Percentiles rank a stretch among this genome's conserved stretches.
Conservation (phyloP, 2,113 vertebrate species). For the Zosterops japonicus region DNA sequence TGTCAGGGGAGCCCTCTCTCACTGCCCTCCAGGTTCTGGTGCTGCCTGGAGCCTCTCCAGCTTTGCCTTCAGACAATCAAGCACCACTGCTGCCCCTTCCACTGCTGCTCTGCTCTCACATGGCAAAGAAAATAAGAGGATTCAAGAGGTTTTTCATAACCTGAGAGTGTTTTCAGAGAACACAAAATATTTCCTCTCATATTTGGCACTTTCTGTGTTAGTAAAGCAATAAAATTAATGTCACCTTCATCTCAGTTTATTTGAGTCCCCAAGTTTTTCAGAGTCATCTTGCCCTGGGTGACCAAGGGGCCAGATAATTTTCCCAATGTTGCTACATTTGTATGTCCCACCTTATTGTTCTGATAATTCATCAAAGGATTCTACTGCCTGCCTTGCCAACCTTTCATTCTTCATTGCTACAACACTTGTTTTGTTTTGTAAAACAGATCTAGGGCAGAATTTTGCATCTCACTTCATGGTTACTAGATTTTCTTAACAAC, state of each 20-base stretch:
- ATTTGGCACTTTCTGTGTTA: neutral
- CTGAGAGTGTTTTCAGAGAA: neutral
- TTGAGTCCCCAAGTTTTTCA: neutral
- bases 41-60: neutral
- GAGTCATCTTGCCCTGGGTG: accelerated
- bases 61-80: accelerated
- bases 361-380: neutral
- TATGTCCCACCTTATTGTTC: neutral
- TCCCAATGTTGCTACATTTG: neutral
- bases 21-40: neutral
- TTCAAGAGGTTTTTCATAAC: neutral
- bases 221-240: neutral
- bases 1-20: accelerated
- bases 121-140: neutral
- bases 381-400: neutral
- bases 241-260: neutral
- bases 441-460: neutral
- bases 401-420: neutral
- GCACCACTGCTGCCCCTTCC: neutral
- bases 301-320: neutral
- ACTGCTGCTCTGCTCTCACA: neutral
- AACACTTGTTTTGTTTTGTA: neutral
- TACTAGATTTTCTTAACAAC: neutral
- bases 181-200: neutral
- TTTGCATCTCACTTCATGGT: neutral